phyloP scores from a whole-genome alignment of 2,888 invertebrate genomes.

The Rhyacophila evoluta region DNA sequence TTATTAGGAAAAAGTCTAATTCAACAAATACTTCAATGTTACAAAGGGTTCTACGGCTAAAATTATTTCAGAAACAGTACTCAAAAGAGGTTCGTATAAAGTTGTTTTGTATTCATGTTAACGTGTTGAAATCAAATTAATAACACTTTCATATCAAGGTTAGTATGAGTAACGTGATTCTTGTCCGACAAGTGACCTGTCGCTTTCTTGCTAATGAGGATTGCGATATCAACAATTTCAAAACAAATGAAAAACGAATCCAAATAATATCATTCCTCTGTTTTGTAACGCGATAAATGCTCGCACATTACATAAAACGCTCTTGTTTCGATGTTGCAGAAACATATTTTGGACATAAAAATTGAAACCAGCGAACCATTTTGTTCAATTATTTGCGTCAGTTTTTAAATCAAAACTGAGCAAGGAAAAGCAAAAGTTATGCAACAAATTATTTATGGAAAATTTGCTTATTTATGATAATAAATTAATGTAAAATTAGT shows the following conservation, averaged over 20 bases:
- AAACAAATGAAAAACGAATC: not conserved
- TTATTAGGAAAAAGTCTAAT: too few species aligned
- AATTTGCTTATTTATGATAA: too few species aligned
- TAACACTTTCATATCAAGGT: slow-evolving; percentile 19
- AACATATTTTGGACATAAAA: not conserved
- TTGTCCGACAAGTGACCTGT: not conserved
- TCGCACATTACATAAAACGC: not conserved
- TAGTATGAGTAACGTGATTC: not conserved
- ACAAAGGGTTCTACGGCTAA: too few species aligned
- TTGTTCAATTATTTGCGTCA: not conserved
- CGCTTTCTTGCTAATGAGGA: not conserved
- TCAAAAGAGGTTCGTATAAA: too few species aligned
- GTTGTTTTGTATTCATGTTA: not conserved
- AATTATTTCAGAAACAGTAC: too few species aligned
- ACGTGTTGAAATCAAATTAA: not conserved
- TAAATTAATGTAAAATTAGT: too few species aligned
- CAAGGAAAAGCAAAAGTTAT: not conserved
- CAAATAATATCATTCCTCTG: not conserved
- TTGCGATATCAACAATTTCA: not conserved
- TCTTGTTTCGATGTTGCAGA: not conserved
- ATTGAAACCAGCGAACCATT: not conserved
- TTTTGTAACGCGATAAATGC: not conserved
- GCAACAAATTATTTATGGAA: not conserved
- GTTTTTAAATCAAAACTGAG: not conserved
- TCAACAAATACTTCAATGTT: too few species aligned